These are phyloP conservation scores for Erannis defoliaria DNA, from an alignment of 2,888 invertebrate genomes.

Conservation along the genomic window DNA sequence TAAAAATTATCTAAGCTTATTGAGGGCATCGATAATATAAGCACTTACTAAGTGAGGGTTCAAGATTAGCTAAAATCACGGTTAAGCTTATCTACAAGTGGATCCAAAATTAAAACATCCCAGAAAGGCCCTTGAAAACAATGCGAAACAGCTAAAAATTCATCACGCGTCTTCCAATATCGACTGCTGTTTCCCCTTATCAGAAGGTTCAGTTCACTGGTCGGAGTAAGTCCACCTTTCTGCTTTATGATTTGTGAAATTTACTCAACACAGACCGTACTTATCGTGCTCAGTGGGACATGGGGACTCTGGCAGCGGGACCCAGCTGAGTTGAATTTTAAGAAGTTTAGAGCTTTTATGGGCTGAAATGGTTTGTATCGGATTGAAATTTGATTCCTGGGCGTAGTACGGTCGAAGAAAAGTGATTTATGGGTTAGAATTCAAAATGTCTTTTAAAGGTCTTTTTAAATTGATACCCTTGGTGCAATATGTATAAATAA, in stretches of 20 bases:
- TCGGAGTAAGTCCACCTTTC: slow-evolving; percentile 39
- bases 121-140: slow-evolving; percentile 1
- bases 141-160: slow-evolving; percentile 11
- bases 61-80: too few relatives aligned
- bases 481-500: too few relatives aligned
- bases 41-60: too few relatives aligned
- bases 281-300: slow-evolving; percentile 41
- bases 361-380: slow-evolving; percentile 16
- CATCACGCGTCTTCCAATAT: slow-evolving; percentile 15
- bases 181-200: slow-evolving; percentile 35
- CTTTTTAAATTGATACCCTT: too few relatives aligned
- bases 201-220: slow-evolving; percentile 44
- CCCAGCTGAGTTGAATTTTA: slow-evolving; percentile 36
- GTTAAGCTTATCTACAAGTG: too few relatives aligned
- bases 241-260: slow-evolving; percentile 57
- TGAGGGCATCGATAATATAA: too few relatives aligned
- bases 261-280: slow-evolving; percentile 48
- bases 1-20: too few relatives aligned
- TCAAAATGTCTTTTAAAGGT: neutral
- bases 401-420: neutral
- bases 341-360: slow-evolving; percentile 24
- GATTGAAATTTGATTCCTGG: slow-evolving; percentile 18
- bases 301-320: slow-evolving; percentile 31
- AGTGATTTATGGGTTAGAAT: neutral
- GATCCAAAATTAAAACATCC: neutral